Base-by-base conservation (phyloP, 2,113 vertebrate species). In the Sapajus apella region DNA sequence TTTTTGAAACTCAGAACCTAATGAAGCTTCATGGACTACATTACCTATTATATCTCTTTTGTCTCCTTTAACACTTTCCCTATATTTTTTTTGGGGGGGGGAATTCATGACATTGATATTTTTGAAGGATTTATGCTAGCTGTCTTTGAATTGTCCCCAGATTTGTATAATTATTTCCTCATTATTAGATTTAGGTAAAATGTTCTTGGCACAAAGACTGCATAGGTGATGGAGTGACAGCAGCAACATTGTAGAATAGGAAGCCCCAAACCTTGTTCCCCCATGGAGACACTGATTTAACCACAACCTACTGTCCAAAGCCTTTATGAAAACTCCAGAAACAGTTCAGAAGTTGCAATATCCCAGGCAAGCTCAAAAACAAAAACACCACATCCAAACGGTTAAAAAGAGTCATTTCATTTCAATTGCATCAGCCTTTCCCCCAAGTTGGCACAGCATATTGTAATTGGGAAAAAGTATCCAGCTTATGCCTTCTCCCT, bases 201-300 rank as follows among this genome's bases (percentile, higher is more conserved):
- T 3, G 40, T 64, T 80, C 75, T 86, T 56, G 77, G 56, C 75
- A 81, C 45, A 83, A 90, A 97, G 87, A 77, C 50, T 92, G 47
- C 20, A 35, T 27, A 86, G 11, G 32, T 70, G 84, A 77, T 82
- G 43, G 23, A 50, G 47, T 75, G 35, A 68, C 55, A 75, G 35
- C 18, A 43, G 16, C 40, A 87, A 94, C 25, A 56, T 8, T 14
- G 27, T 76, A 40, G 21, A 80, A 75, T 32, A 86, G 55, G 64
- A 80, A 89, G 55, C 25, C 27, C 3, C 12, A 50, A 64, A 86
- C 5, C 7, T 90, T 61, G 40, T 76, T 80, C 90, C 35, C 21
- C 25, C 32, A 3, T 18, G 83, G 52, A 50, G 5, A 79, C 35
- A 50, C 0, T 80, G 35, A 66, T 25, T 90, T 37, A 55, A 89